A percentile compares a stretch with the other conserved stretches of the same genome.
phyloP scores from a whole-genome alignment of 1,140 invertebrate genomes.

The Papilio machaon region DNA sequence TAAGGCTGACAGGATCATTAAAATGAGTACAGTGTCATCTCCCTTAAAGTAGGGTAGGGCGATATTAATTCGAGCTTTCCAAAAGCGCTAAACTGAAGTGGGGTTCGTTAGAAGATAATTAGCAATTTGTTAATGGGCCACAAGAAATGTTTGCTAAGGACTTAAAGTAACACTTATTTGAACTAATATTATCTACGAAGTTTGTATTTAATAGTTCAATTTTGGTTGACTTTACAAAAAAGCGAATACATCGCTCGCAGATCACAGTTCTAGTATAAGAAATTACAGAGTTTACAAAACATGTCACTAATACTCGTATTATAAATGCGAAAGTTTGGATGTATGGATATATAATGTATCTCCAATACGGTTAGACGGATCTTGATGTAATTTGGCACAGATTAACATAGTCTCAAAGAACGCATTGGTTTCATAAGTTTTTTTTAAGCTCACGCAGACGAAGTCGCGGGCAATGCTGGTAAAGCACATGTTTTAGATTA shows the following conservation, averaged over 20 bases:
- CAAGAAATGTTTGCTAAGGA: constrained; percentile 22
- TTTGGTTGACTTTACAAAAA: background rate
- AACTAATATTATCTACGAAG: constrained; percentile 1
- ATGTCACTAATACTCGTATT: too few relatives aligned
- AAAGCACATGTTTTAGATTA: too few relatives aligned
- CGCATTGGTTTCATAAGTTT: too few relatives aligned
- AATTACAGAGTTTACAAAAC: too few relatives aligned
- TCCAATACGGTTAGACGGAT: too few relatives aligned
- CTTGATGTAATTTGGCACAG: too few relatives aligned
- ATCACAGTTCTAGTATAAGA: too few relatives aligned
- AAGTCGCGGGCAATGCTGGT: too few relatives aligned
- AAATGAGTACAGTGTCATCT: background rate
- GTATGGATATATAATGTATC: too few relatives aligned
- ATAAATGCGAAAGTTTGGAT: too few relatives aligned
- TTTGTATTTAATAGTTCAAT: background rate
- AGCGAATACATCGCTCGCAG: background rate
- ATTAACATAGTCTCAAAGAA: too few relatives aligned
- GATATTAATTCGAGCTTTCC: background rate
- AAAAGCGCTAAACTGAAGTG: background rate
- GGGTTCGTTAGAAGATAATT: constrained; percentile 20
- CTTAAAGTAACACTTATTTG: background rate
- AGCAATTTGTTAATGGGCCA: constrained; percentile 29
- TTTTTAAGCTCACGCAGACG: too few relatives aligned
- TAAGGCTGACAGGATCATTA: background rate
- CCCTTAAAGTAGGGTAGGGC: constrained; percentile 1